Conservation (phyloP, 2,113 vertebrate species). For the Litocranius walleri region DNA sequence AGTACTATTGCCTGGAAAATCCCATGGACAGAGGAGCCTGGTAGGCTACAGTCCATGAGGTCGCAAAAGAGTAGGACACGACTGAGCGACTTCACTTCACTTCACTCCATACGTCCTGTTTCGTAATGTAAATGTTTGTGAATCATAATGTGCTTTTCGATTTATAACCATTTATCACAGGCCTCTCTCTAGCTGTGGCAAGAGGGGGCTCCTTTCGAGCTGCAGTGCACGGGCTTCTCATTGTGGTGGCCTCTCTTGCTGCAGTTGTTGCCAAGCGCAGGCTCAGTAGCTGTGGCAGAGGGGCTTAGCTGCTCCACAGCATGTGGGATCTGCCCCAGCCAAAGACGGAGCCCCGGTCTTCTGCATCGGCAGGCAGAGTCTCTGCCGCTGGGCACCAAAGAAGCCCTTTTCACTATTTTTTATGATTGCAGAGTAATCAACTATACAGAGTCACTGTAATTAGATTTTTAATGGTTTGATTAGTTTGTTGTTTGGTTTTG, state of each 20-base stretch:
- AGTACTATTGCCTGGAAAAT: too few relatives aligned
- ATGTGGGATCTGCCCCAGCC: neutral
- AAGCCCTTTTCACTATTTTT: neutral
- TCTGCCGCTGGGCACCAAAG: neutral
- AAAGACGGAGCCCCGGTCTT: rapidly evolving
- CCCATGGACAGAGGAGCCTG: too few relatives aligned
- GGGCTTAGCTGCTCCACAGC: neutral
- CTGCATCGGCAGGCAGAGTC: neutral
- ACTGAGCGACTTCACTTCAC: too few relatives aligned
- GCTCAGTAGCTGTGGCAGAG: neutral
- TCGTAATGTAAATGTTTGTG: neutral
- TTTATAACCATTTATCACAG: neutral
- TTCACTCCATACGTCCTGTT: neutral
- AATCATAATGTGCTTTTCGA: neutral
- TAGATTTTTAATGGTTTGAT: neutral
- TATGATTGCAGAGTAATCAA: neutral
- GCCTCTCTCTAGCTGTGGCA: neutral
- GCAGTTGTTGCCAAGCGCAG: neutral
- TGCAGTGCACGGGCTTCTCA: rapidly evolving
- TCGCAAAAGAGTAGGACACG: too few relatives aligned
- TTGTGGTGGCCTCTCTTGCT: rapidly evolving
- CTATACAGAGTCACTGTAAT: neutral
- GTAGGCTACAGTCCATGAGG: too few relatives aligned
- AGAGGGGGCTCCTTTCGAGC: too few relatives aligned
- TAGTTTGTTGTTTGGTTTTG: neutral